Evolutionary conservation across 2,888 invertebrate species (phyloP), one percentile per base, ranked within the genome.

Genomic region (Oegoconia quadripuncta): DNA sequence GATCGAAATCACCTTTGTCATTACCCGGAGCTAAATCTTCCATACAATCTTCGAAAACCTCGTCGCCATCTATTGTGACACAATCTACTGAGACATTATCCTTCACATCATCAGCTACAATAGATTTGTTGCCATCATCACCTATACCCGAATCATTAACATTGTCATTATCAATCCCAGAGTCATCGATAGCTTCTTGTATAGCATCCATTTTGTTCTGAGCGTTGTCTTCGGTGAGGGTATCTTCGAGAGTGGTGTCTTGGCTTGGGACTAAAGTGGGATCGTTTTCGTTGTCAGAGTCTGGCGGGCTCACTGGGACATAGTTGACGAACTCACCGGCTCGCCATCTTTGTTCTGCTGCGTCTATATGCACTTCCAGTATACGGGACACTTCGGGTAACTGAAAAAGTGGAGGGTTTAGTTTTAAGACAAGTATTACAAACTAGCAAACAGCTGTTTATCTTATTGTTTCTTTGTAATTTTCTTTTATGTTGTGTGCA

Each of bases 351-450:
- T 74, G 71, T 41, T 80, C 82, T 0, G 77, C 74, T 9, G 63
- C 69, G 11, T 70, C 72, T 60, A 87, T 80, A 44, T 80, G 82
- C 0, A 60, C 75, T 52, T 83, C 78, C 1, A 87, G 50, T 4
- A 84, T 70, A 2, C 67, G 67, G 0, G 86, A 86, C 8, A 82
- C 84, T 59, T 81, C 84, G 3, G 84, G 79, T 0, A 87, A 50
- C 87, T 88, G 55, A 9, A 33, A 6, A n/a, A n/a, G n/a, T n/a
- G n/a, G n/a, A n/a, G n/a, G n/a, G n/a, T n/a, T n/a, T n/a, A n/a
- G n/a, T 11, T 11, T 3, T 7, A 9, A 8, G n/a, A 9, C 3
- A n/a, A 23, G 18, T 7, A 5, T 5, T 18, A 3, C 18, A 18
- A 18, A 18, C 3, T 5, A 18, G 18, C 18, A 18, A 5, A 18